Conservation (phyloP, 2,113 vertebrate genomes). For the Petrocephalus zakoni region DNA sequence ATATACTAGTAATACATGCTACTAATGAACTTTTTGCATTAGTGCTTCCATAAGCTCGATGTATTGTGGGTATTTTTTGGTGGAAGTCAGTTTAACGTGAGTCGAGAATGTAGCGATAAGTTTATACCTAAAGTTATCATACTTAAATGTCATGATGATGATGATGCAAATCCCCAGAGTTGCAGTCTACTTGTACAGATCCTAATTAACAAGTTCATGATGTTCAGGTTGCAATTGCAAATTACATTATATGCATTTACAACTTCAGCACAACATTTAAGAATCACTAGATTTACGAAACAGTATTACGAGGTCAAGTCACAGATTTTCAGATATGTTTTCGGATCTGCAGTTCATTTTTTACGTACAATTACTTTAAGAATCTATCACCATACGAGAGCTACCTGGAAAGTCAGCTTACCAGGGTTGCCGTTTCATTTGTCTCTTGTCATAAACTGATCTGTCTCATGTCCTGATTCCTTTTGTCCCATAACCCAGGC, state of each 20-base stretch:
- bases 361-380: not conserved
- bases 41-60: not conserved
- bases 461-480: not conserved
- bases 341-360: not conserved
- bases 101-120: not conserved
- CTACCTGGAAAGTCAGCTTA: not conserved
- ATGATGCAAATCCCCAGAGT: too few species aligned
- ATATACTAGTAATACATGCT: not conserved
- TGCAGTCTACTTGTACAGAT: not conserved
- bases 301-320: not conserved
- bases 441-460: not conserved
- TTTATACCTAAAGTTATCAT: not conserved
- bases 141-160: not conserved
- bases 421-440: not conserved
- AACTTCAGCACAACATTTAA: not conserved
- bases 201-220: not conserved
- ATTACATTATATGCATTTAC: not conserved
- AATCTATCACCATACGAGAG: not conserved
- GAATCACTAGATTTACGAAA: not conserved
- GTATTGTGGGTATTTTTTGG: not conserved
- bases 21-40: not conserved
- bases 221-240: not conserved
- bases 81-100: not conserved
- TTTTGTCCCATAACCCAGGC: not conserved
- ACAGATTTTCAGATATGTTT: not conserved